Conservation (phyloP, 2,888 invertebrate genomes). For the Scaptomyza flava region DNA sequence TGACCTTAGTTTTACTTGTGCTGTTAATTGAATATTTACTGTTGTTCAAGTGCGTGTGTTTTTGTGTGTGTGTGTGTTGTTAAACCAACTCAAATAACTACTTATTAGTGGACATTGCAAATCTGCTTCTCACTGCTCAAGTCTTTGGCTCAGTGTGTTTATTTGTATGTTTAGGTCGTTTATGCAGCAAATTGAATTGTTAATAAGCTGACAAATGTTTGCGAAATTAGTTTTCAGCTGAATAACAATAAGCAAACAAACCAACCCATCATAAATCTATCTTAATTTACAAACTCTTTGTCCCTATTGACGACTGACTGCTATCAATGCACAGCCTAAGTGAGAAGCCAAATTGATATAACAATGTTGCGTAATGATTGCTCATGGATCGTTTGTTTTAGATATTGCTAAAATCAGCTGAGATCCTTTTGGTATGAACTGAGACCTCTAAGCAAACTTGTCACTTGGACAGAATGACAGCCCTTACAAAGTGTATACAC, state of each 20-base stretch:
- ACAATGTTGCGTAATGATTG: no score
- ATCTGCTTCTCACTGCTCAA: background rate
- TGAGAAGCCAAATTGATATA: no score
- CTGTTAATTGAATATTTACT: conserved; percentile 74
- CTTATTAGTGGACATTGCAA: conserved; percentile 38
- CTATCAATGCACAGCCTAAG: background rate
- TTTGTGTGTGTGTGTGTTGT: conserved; percentile 21
- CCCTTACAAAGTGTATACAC: background rate
- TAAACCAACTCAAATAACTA: conserved; percentile 43
- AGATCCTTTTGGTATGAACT: background rate
- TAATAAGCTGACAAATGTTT: conserved; percentile 77
- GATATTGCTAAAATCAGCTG: background rate
- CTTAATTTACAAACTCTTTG: background rate
- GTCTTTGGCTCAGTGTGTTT: conserved; percentile 18
- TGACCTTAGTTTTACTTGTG: conserved; percentile 52
- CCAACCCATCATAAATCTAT: conserved; percentile 13
- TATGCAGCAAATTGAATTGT: conserved; percentile 77
- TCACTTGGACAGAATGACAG: background rate
- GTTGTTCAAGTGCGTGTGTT: conserved; percentile 27
- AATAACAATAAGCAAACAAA: conserved; percentile 6
- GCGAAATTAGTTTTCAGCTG: conserved; percentile 60
- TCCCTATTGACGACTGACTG: background rate
- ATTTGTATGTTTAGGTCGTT: conserved; percentile 73
- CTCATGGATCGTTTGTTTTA: no score
- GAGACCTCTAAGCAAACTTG: background rate